phyloP scores from a whole-genome alignment of 2,113 vertebrate species.

The Microcebus griseorufus region DNA sequence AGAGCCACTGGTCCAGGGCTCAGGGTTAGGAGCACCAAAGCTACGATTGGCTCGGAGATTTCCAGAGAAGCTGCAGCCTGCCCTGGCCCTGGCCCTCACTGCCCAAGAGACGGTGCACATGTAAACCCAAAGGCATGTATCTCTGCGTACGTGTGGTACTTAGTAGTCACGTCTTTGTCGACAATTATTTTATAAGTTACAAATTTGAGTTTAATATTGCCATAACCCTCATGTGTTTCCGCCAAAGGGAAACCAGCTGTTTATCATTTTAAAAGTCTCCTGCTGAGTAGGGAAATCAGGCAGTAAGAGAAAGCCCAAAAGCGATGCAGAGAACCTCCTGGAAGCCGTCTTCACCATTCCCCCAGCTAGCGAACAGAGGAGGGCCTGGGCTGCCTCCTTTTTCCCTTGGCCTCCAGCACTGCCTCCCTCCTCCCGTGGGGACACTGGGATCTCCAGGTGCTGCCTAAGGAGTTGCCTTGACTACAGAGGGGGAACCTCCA shows the following conservation, averaged over 20 bases:
- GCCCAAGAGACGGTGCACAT: background rate
- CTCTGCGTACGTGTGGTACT: background rate
- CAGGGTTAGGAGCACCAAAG: background rate
- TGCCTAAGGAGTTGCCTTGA: background rate
- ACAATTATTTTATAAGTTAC: background rate
- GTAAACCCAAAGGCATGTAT: background rate
- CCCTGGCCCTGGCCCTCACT: background rate
- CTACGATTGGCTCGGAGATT: background rate
- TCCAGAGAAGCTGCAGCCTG: background rate
- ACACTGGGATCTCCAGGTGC: background rate
- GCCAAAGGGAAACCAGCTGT: conserved; percentile 32
- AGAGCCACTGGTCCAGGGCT: background rate
- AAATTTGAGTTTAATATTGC: background rate
- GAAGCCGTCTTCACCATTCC: background rate
- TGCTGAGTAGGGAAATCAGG: background rate
- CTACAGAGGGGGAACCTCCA: background rate
- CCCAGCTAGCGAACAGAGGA: background rate
- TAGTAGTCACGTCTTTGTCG: background rate
- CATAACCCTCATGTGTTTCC: background rate
- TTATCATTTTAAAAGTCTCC: conserved; percentile 3
- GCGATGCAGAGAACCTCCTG: background rate
- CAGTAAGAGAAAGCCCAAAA: background rate
- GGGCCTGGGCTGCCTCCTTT: background rate
- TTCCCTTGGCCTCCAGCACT: background rate
- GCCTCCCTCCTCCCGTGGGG: background rate